These are phyloP conservation scores for Philypnodon macrostomus DNA, from an alignment of 2,797 vertebrate genomes.

Conservation along the genomic window DNA sequence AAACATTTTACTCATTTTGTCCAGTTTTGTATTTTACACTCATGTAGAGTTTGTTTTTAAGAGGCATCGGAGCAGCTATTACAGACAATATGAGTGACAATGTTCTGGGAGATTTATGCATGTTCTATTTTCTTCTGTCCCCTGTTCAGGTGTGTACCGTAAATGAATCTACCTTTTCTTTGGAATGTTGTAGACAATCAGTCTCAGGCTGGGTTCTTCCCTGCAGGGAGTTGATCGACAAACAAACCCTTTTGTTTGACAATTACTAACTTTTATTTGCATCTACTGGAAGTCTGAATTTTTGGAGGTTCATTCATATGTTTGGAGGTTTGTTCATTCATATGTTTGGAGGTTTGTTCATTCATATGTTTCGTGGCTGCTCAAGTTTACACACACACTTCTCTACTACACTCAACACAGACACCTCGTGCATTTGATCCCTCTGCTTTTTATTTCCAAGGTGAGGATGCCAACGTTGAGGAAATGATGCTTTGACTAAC, in stretches of 20 bases:
- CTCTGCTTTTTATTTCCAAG: conserved; percentile 73
- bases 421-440: conserved; percentile 78
- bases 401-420: conserved; percentile 70
- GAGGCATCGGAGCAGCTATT: conserved; percentile 78
- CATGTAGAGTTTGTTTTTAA: conserved; percentile 75
- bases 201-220: conserved; percentile 76
- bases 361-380: conserved; percentile 75
- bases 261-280: conserved; percentile 61
- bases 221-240: conserved; percentile 63
- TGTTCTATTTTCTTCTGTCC: conserved; percentile 68
- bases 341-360: conserved; percentile 66
- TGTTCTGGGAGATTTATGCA: conserved; percentile 78
- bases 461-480: conserved; percentile 79
- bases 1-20: conserved; percentile 80
- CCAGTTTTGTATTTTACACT: conserved; percentile 78
- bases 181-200: conserved; percentile 82
- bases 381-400: conserved; percentile 77
- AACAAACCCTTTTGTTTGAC: conserved; percentile 64
- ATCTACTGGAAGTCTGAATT: conserved; percentile 78
- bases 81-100: conserved; percentile 74
- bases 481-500: conserved; percentile 84
- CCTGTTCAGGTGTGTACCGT: conserved; percentile 70
- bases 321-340: conserved; percentile 65
- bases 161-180: conserved; percentile 73
- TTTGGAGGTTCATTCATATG: conserved; percentile 63